phyloP scores from a whole-genome alignment of 2,888 invertebrate genomes.

The Tholera decimalis region DNA sequence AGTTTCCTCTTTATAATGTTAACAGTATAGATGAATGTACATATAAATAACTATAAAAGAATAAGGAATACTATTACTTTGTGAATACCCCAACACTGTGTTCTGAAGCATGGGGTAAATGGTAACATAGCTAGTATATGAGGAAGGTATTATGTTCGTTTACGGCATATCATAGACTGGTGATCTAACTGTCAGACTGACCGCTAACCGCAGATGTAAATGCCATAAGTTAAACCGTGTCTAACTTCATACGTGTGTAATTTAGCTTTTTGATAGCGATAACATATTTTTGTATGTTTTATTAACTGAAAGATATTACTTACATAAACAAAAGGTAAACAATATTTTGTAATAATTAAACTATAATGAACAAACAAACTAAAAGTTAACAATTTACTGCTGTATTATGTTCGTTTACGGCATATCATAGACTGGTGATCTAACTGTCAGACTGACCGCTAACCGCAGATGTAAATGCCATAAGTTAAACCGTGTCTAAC shows the following conservation, averaged over 20 bases:
- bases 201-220: slow-evolving; percentile 67
- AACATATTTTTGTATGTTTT: slow-evolving; percentile 24
- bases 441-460: slow-evolving; percentile 71
- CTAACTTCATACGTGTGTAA: slow-evolving; percentile 55
- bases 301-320: neutral
- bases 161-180: slow-evolving; percentile 64
- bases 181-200: slow-evolving; percentile 69
- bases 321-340: neutral
- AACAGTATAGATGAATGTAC: no score
- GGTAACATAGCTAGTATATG: slow-evolving; percentile 50
- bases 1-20: no score
- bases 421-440: slow-evolving; percentile 63
- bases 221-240: slow-evolving; percentile 52
- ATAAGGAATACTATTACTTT: no score
- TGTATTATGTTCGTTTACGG: no score
- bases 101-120: no score
- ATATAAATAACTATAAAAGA: no score
- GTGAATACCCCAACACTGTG: no score
- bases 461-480: slow-evolving; percentile 62
- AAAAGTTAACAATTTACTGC: slow-evolving; percentile 1
- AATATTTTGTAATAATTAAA: neutral
- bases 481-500: slow-evolving; percentile 51
- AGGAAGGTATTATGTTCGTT: slow-evolving; percentile 73
- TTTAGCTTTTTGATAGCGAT: slow-evolving; percentile 33
- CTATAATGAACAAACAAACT: neutral